Base-by-base conservation (phyloP, 2,888 invertebrate genomes). In the Microplitis manilae region DNA sequence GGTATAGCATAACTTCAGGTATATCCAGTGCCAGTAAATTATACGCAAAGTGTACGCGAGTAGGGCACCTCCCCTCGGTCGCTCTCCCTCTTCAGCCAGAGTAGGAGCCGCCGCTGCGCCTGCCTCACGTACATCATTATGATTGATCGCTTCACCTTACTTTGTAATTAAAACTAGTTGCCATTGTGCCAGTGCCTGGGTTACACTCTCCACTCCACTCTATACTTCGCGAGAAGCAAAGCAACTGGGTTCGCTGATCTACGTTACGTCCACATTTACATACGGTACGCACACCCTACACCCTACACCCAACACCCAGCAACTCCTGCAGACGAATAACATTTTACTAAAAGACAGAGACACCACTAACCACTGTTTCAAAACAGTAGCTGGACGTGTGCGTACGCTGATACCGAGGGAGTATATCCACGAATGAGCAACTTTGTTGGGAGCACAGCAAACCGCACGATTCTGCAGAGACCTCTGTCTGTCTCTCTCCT, bases 91-190 rank as follows among this genome's bases (percentile, higher is more conserved):
- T 62, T 72, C 75, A 59, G 74, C 77, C 68, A 30, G 50, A 73
- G 73, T 5, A 7, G 65, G 30, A 62, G 65, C 72, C 60, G 68
- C 72, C 76, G 73, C 87, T 86, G 87, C 88, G 86, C 86, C 88
- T 89, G 90, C 88, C 88, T 87, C 88, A 88, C 90, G 90, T 90
- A 89, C 90, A 90, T 90, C 90, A 90, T 90, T 89, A 90, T 90
- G 90, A 90, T 90, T 90, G 90, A 90, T 90, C 89, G 89, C 88
- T 90, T 89, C 89, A 89, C 89, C 89, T 90, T 89, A 90, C 90
- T 90, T 90, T 90, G 90, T 90, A 90, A 90, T 90, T 90, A 90
- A 90, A 90, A 90, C 90, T 89, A 90, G 90, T 90, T 90, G 89
- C 88, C 89, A 89, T 90, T 90, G 89, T 90, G 87, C 89, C 87